phyloP scores from a whole-genome alignment of 2,888 invertebrate species.

The Harmothoe impar region DNA sequence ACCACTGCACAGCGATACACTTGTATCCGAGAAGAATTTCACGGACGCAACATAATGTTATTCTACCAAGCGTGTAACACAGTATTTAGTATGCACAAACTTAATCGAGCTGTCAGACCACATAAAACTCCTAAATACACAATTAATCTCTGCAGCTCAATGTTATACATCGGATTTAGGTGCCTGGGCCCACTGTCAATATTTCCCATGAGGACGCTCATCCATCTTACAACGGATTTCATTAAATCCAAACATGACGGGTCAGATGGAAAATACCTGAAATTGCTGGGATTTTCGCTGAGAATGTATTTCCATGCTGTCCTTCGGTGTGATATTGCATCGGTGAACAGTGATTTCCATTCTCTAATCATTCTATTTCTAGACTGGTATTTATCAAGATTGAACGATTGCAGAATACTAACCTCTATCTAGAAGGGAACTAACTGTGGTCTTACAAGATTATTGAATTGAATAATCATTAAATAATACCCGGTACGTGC shows the following conservation, averaged over 20 bases:
- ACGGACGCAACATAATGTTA: too few relatives aligned
- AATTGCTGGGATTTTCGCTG: not conserved
- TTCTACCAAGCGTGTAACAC: not conserved
- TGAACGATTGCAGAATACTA: too few relatives aligned
- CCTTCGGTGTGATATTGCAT: too few relatives aligned
- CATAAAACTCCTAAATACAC: not conserved
- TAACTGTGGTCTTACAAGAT: too few relatives aligned
- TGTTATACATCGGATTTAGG: not conserved
- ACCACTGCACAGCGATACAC: too few relatives aligned
- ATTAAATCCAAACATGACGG: constrained; percentile 39
- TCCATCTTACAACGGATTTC: not conserved
- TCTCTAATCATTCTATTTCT: too few relatives aligned
- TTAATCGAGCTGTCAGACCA: not conserved
- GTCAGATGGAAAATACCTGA: constrained; percentile 2
- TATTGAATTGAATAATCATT: too few relatives aligned
- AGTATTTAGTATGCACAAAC: constrained; percentile 1
- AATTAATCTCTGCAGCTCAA: not conserved
- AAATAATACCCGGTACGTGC: too few relatives aligned
- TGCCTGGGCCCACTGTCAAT: not conserved
- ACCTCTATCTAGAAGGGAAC: too few relatives aligned
- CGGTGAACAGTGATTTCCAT: too few relatives aligned
- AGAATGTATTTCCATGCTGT: not conserved
- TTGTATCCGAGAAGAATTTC: too few relatives aligned
- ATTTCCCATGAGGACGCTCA: not conserved
- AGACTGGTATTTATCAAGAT: too few relatives aligned